Conservation (phyloP, 2,888 invertebrate species). For the Caenorhabditis sp. region DNA sequence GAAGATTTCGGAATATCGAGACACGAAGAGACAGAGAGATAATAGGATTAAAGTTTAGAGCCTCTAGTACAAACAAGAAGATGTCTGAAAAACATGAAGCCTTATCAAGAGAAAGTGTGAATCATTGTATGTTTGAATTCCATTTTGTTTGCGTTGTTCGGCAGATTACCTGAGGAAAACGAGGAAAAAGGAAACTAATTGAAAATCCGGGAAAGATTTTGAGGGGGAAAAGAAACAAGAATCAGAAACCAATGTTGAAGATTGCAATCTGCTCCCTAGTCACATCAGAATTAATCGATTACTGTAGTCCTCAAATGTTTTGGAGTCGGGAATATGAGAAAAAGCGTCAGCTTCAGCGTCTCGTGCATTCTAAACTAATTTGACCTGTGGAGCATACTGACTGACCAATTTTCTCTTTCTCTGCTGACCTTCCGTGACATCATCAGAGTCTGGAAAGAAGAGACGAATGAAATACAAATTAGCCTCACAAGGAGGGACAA, state of each 20-base stretch:
- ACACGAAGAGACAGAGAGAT: neutral
- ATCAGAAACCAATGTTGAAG: neutral
- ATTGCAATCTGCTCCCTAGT: too few species aligned
- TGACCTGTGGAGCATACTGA: constrained; percentile 14
- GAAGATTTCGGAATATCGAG: constrained; percentile 1
- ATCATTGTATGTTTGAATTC: constrained; percentile 2
- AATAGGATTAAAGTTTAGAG: neutral
- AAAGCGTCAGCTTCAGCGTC: neutral
- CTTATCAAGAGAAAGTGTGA: neutral
- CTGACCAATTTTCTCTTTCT: neutral
- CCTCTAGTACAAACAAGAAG: neutral
- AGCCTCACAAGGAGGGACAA: neutral
- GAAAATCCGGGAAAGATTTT: neutral
- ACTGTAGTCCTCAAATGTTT: neutral
- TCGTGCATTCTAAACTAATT: constrained; percentile 34
- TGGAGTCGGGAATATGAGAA: neutral
- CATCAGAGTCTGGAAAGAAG: constrained; percentile 2
- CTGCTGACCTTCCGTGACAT: constrained; percentile 20
- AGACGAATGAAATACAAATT: constrained; percentile 10
- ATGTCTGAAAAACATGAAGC: neutral
- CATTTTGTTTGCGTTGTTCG: neutral
- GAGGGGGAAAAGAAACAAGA: neutral
- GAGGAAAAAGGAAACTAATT: constrained; percentile 3
- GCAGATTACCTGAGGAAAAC: constrained; percentile 19
- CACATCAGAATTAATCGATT: neutral